Conservation (phyloP, 2,888 invertebrate genomes). For the Aporophyla nigra region DNA sequence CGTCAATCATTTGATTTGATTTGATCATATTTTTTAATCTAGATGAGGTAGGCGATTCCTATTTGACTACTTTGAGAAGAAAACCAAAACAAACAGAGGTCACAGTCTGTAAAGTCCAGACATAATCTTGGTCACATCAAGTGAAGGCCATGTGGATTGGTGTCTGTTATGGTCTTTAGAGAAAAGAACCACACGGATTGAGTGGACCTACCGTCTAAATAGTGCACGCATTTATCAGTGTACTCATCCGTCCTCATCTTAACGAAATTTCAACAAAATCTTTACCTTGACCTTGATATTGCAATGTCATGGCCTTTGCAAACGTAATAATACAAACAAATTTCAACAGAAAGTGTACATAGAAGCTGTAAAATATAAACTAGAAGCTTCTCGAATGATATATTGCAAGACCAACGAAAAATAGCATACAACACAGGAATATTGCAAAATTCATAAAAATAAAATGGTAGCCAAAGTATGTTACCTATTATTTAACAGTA, state of each 20-base stretch:
- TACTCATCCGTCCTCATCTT: constrained; percentile 17
- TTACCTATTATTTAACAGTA: constrained; percentile 51
- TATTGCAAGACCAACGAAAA: constrained; percentile 22
- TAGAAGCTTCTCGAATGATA: constrained; percentile 17
- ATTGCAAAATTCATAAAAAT: constrained; percentile 48
- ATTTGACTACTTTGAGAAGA: no score
- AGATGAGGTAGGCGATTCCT: no score
- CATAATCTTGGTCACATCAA: no score
- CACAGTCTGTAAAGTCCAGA: no score
- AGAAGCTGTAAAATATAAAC: neutral
- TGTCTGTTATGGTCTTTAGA: no score
- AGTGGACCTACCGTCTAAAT: no score
- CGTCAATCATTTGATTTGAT: no score
- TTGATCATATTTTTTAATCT: no score
- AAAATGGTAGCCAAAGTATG: constrained; percentile 31
- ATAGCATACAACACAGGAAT: constrained; percentile 23
- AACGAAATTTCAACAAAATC: constrained; percentile 28
- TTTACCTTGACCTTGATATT: constrained; percentile 47
- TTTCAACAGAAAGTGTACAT: neutral
- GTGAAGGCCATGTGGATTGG: no score
- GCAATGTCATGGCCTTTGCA: constrained; percentile 42
- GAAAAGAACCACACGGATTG: no score
- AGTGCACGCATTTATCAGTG: neutral
- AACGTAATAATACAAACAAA: constrained; percentile 2
- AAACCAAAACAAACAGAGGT: no score